Evolutionary conservation across 64 coral and sea anemone genomes (phyloP), one percentile per base, ranked within the genome.

Genomic region (Montipora efflorescens): DNA sequence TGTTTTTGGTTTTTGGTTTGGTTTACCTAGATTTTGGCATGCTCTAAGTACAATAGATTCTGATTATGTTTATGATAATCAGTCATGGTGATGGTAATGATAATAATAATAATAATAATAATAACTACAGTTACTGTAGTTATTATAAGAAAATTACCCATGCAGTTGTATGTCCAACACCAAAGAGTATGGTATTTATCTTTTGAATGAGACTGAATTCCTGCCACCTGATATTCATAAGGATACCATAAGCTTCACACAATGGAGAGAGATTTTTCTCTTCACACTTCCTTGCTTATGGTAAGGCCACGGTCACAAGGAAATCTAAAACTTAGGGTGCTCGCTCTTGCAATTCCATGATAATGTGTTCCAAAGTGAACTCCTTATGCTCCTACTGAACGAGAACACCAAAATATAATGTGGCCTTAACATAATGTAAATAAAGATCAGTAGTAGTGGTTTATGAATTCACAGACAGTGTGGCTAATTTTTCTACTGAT

Each of bases 271-370:
- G 62, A 48, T 91, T 77, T 91, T 69, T 6, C 44, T 79, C 90
- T 72, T 78, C 59, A 57, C 57, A 8, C 49, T 15, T 59, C 22
- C 48, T 82, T 82, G 74, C 45, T 13, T 51, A 15, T 23, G 78
- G 90, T 6, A 62, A 59, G 12, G 90, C 90, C 49, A 91, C 58
- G 11, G 90, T 91, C n/a, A 79, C 69, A 1, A 91, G 69, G 9
- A 91, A 15, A 73, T 91, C 77, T 62, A 91, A 91, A 82, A 91
- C 58, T 25, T 91, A 77, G 50, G 90, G 90, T 6, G 90, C 90
- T 48, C 67, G 62, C 23, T 91, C 66, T 45, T 59, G 69, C 77
- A 91, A 73, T 79, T 91, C 90, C 47, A 47, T 70, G 19, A 91
- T 49, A 47, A 80, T 73, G 21, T 67, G 64, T 45, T 64, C 80